These are phyloP conservation scores for Scaptomyza graminum DNA, from an alignment of 1,140 invertebrate genomes.

Conservation along the genomic window DNA sequence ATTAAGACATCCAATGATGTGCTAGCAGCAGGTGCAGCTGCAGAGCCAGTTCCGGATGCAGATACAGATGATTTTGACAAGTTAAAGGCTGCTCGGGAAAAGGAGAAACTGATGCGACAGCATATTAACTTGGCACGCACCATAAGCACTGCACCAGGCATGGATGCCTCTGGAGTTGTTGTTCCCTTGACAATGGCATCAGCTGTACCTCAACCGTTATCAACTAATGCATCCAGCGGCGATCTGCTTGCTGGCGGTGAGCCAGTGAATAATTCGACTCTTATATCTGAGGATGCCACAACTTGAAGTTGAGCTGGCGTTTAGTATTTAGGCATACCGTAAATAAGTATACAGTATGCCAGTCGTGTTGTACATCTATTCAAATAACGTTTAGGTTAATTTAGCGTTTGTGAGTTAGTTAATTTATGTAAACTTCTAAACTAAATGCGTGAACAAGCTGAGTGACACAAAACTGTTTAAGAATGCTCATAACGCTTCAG, in stretches of 20 bases:
- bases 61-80: slow-evolving; percentile 85
- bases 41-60: slow-evolving; percentile 21
- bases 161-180: slow-evolving; percentile 50
- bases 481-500: slow-evolving; percentile 67
- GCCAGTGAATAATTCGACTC: slow-evolving; percentile 50
- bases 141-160: slow-evolving; percentile 82
- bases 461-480: slow-evolving; percentile 47
- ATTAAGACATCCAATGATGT: slow-evolving; percentile 63
- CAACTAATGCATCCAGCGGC: slow-evolving; percentile 51
- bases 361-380: slow-evolving; percentile 23
- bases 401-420: slow-evolving; percentile 51
- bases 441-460: slow-evolving; percentile 38
- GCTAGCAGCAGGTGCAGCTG: slow-evolving; percentile 24
- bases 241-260: slow-evolving; percentile 51
- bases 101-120: slow-evolving; percentile 84
- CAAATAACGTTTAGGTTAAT: slow-evolving; percentile 46
- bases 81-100: slow-evolving; percentile 84
- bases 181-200: slow-evolving; percentile 50
- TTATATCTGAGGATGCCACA: slow-evolving; percentile 60
- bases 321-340: slow-evolving; percentile 48
- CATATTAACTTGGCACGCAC: slow-evolving; percentile 84
- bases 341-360: background rate
- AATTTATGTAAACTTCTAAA: slow-evolving; percentile 53
- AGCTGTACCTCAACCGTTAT: slow-evolving; percentile 26
- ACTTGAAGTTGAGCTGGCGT: slow-evolving; percentile 54